Evolutionary conservation across 2,888 invertebrate species (phyloP), one percentile per base, ranked within the genome.

Genomic region (Baronia brevicornis): DNA sequence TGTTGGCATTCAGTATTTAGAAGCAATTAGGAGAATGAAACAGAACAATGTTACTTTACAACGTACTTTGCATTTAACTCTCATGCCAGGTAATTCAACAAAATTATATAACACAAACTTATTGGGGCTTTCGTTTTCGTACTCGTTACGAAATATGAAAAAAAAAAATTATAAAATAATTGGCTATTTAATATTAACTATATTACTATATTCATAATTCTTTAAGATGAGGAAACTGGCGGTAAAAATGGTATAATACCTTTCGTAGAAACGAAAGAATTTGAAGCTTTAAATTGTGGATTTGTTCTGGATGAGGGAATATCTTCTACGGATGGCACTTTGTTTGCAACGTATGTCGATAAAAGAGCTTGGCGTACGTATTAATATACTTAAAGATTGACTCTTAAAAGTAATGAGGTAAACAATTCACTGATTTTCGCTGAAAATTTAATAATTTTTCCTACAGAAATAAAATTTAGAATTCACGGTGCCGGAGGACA

Each of bases 301-400:
- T 92, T 95, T 66, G 90, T 90, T 0, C 60, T 96, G 33, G 96
- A 97, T 59, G 96, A 96, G 77, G 96, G 96, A 0, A 60, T 91
- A 37, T 84, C 90, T 0, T 88, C 87, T 39, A 70, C 84, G 0
- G 84, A 72, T 17, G 86, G 89, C 1, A 79, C 78, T 1, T 87
- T 87, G 48, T 65, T 82, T 0, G 74, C 89, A 0, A 89, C 87
- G 41, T 90, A 90, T 63, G 89, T 87, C 6, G 93, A 93, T 58
- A 85, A 93, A 41, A 86, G 88, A 44, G 88, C 91, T 37, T 95
- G 93, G 93, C 92, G 95, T 95, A 74, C 88, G 91, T 88, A 14
- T n/a, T 6, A 25, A n/a, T n/a, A n/a, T n/a, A n/a, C n/a, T n/a
- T n/a, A n/a, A n/a, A n/a, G n/a, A n/a, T n/a, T n/a, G n/a, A n/a